Base-by-base conservation (phyloP, 1,140 invertebrate genomes). In the Grapholita molesta region DNA sequence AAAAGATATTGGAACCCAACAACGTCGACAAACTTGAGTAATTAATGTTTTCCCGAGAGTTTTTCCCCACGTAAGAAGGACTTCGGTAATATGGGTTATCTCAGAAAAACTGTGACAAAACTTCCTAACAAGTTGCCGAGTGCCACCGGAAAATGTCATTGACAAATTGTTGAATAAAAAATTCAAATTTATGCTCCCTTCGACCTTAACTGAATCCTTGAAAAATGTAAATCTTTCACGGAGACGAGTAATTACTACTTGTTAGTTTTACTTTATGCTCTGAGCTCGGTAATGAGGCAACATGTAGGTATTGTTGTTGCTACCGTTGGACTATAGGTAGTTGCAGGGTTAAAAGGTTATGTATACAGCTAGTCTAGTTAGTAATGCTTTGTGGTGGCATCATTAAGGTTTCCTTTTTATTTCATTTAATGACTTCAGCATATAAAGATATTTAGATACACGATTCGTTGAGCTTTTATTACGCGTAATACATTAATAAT, bases 21-120 rank as follows among this genome's bases (percentile, higher is more conserved):
- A 66, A 65, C 55, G 18, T 28, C 21, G 24, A 32, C 21, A 65
- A 77, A 77, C 73, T 77, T 77, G 71, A 64, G 73, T 75, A 75
- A 77, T 77, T 77, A 77, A 77, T 75, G 73, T 77, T 75, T 77
- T 72, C 69, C 66, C 18, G 52, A n/a, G 42, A 67, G 42, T 24
- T 33, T 52, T 35, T n/a, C 52, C 18, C 66, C 66, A 68, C 66
- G 30, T 55, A 77, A 74, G 74, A 38, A 25, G 68, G 70, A 72
- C 70, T 68, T 42, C 69, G 67, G 73, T 72, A 18, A 67, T 68
- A 42, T 61, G 30, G 69, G 67, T 66, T 69, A 69, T 64, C 64
- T n/a, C 69, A 42, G 69, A 72, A 71, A 72, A 77, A 77, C 48
- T 38, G 67, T 35, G 66, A 68, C 66, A 61, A 61, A 69, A 73